Evolutionary conservation across 2,888 invertebrate species (phyloP), one percentile per base, ranked within the genome.

Genomic region (Polydrusus tereticollis): DNA sequence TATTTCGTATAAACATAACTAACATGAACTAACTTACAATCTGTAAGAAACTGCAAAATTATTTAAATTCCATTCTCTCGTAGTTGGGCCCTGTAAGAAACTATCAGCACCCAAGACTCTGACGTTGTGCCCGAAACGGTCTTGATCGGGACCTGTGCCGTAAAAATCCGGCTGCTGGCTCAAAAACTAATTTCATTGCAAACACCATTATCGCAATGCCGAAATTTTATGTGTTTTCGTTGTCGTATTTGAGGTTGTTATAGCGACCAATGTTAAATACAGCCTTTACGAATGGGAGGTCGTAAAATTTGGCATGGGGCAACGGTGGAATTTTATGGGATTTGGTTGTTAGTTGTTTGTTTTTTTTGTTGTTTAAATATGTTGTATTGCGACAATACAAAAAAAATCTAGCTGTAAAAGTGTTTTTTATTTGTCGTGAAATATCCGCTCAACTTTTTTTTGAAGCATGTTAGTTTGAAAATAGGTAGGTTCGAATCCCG

Each of bases 161-260:
- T 69, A 52, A 69, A 69, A 62, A 8, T 20, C 41, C 59, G n/a
- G n/a, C n/a, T n/a, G 47, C 69, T 55, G 29, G 38, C 36, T 26
- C 43, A 33, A 67, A 55, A 45, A 63, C 63, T 63, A 67, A 67
- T 67, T 59, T 67, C 67, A 57, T 58, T 43, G 67, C 67, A 67
- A 67, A 67, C 67, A 67, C 67, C 67, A 67, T 67, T 67, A 67
- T 67, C 67, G 47, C 67, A 57, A n/a, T 26, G 59, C 59, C 67
- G 67, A 67, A 67, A 59, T 67, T 67, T 67, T 67, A 67, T 67
- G 67, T 63, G 63, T 63, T 63, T 63, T 47, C 63, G 18, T 45
- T 63, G 47, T 63, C 63, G 63, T 50, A 63, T 63, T 43, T 63
- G 63, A 47, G 63, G 63, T 47, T 63, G 50, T 63, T 63, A 63